Evolutionary conservation across 2,888 invertebrate species (phyloP).

Genomic region (Tricholauxania praeusta): DNA sequence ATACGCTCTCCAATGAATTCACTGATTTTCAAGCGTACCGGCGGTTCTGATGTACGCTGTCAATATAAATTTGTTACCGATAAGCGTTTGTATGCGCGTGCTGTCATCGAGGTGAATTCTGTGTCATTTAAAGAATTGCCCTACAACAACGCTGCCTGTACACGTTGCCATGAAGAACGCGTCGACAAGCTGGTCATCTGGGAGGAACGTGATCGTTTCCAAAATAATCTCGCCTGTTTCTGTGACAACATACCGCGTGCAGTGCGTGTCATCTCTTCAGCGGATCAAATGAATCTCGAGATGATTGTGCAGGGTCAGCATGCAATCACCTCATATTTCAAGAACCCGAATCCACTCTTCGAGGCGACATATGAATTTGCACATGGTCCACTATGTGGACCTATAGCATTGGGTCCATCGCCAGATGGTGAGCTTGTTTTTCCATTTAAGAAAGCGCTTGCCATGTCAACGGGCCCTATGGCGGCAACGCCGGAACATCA

Average conservation of each 20-base stretch:
- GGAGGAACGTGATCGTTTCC: slow-evolving; percentile 78
- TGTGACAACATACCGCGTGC: slow-evolving; percentile 76
- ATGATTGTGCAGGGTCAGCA: slow-evolving; percentile 87
- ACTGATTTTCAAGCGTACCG: slow-evolving; percentile 84
- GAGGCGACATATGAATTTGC: slow-evolving; percentile 91
- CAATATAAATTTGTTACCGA: slow-evolving; percentile 88
- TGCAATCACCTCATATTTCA: slow-evolving; percentile 89
- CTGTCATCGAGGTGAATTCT: slow-evolving; percentile 79
- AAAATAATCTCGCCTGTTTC: slow-evolving; percentile 79
- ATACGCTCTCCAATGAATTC: slow-evolving; percentile 88
- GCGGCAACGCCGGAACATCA: slow-evolving; percentile 62
- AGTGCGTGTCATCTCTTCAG: slow-evolving; percentile 80
- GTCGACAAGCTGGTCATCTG: slow-evolving; percentile 86
- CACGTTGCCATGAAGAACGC: slow-evolving; percentile 87
- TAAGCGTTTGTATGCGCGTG: slow-evolving; percentile 82
- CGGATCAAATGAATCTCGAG: slow-evolving; percentile 84
- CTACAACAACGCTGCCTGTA: slow-evolving; percentile 83
- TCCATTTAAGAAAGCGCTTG: slow-evolving; percentile 84
- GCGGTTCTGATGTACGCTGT: slow-evolving; percentile 82
- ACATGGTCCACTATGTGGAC: slow-evolving; percentile 89
- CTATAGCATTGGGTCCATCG: slow-evolving; percentile 81
- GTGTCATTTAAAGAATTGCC: slow-evolving; percentile 89
- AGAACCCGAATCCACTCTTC: slow-evolving; percentile 85
- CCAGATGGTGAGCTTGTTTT: slow-evolving; percentile 90
- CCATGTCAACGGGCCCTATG: slow-evolving; percentile 67